phyloP scores from a whole-genome alignment of 2,888 invertebrate species.

The Dicranocentrus wangi region DNA sequence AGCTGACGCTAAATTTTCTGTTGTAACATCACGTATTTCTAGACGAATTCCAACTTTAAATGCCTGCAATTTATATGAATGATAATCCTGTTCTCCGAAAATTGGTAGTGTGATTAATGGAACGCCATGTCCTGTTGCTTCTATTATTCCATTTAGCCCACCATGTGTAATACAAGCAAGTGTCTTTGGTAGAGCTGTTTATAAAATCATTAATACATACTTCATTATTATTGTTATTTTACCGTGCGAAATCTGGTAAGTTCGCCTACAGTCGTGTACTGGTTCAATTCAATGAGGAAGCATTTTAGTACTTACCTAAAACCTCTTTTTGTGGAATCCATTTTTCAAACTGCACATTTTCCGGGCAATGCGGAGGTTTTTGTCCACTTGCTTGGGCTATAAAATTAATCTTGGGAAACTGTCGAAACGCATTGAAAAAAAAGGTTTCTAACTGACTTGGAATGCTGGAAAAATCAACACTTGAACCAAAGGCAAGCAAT shows the following conservation, averaged over 20 bases:
- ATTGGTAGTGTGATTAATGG: slow-evolving; percentile 70
- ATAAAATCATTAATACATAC: neutral
- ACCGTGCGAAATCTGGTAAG: no score
- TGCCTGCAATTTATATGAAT: slow-evolving; percentile 63
- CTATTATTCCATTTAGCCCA: slow-evolving; percentile 75
- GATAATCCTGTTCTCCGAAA: slow-evolving; percentile 70
- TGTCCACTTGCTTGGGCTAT: slow-evolving; percentile 69
- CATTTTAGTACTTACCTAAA: slow-evolving; percentile 66
- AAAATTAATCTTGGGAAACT: slow-evolving; percentile 65
- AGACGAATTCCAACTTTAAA: slow-evolving; percentile 60
- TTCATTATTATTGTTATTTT: no score
- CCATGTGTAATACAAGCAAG: slow-evolving; percentile 75
- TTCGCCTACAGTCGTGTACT: no score
- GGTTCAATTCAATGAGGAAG: no score
- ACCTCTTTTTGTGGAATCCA: slow-evolving; percentile 73
- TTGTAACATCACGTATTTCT: slow-evolving; percentile 54
- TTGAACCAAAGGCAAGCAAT: slow-evolving; percentile 60
- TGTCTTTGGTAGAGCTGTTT: slow-evolving; percentile 73
- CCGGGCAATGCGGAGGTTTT: slow-evolving; percentile 63
- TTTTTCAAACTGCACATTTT: slow-evolving; percentile 69
- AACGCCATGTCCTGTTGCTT: slow-evolving; percentile 73
- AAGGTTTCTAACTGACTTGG: slow-evolving; percentile 40
- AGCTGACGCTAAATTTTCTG: slow-evolving; percentile 21
- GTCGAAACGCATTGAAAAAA: slow-evolving; percentile 57
- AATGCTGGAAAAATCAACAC: slow-evolving; percentile 54